Evolutionary conservation across 2,888 invertebrate genomes (phyloP), one percentile per base, ranked within the genome.

Genomic region (Salpingus planirostris): DNA sequence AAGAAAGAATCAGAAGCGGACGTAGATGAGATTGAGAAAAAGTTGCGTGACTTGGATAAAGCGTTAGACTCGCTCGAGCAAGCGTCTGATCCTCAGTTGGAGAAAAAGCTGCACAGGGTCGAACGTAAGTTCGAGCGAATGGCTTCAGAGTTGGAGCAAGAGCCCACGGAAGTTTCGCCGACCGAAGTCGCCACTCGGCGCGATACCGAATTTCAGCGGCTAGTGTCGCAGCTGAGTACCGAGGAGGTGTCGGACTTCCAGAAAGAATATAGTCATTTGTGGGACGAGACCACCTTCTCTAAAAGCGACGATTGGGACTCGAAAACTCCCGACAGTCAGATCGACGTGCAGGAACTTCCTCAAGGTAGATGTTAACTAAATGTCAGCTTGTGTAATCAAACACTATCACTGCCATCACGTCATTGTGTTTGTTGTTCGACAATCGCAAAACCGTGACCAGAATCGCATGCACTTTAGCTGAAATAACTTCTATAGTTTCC

Each of bases 41-140:
- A 65, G 49, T 44, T 62, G 36, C 54, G 54, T 47, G 61, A 64
- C 49, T 55, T 64, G 47, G 64, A 63, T 43, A 57, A 55, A 52
- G 61, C 62, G 48, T 59, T 64, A 55, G 60, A 58, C 46, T 52
- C 53, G 23, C 54, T 64, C 38, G 62, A 64, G 44, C 42, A 56
- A 43, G 49, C 50, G 31, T 32, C 36, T 26, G 50, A 49, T 27
- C 46, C 51, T 5, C 55, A 55, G 45, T 43, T 40, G 7, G 64
- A 65, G 40, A 57, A 55, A 35, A 68, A 67, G 54, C 49, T 67
- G 24, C 58, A 58, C 38, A 54, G 66, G 38, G 65, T 69, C 28
- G 70, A 70, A 45, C 57, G 67, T 33, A 64, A 66, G 50, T 70
- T 70, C 52, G 69, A 70, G 51, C 50, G 67, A 46, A 66, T 70